A percentile compares a stretch with the other conserved stretches of the same genome.
Evolutionary conservation across 2,113 vertebrate genomes (phyloP).

Genomic region (Bothrops jararaca): DNA sequence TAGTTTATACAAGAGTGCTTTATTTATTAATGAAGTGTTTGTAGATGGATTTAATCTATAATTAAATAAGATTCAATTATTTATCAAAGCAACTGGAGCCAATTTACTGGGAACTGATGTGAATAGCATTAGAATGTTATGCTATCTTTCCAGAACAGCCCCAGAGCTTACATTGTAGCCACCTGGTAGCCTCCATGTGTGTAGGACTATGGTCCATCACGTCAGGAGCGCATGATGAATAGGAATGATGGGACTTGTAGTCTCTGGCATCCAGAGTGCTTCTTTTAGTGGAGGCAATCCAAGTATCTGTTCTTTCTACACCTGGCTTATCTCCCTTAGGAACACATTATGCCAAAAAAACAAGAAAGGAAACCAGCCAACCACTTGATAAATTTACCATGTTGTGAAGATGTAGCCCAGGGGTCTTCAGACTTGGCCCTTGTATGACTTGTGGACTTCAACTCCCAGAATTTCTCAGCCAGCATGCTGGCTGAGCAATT

Average conservation of each 20-base stretch:
- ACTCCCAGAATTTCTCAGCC: too few species aligned
- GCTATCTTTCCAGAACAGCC: not conserved
- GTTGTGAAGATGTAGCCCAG: not conserved
- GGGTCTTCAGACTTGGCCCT: too few species aligned
- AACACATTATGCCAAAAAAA: not conserved
- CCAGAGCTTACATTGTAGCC: not conserved
- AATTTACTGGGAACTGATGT: constrained; percentile 5
- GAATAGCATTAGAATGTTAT: not conserved
- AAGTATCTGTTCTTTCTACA: not conserved
- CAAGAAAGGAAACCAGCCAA: not conserved
- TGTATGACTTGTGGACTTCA: too few species aligned
- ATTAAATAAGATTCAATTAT: constrained; percentile 28
- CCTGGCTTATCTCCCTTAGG: not conserved
- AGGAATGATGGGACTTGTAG: not conserved
- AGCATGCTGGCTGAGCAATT: too few species aligned
- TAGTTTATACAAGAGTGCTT: not conserved
- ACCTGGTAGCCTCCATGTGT: not conserved
- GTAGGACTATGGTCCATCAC: not conserved
- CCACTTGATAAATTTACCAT: not conserved
- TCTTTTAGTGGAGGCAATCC: not conserved
- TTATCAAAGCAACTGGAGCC: not conserved
- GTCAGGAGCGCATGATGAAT: not conserved
- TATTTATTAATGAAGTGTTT: constrained; percentile 21
- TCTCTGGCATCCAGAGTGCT: not conserved
- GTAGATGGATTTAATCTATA: constrained; percentile 25